Evolutionary conservation across 2,888 invertebrate species (phyloP).

Genomic region (Buathra laborator): DNA sequence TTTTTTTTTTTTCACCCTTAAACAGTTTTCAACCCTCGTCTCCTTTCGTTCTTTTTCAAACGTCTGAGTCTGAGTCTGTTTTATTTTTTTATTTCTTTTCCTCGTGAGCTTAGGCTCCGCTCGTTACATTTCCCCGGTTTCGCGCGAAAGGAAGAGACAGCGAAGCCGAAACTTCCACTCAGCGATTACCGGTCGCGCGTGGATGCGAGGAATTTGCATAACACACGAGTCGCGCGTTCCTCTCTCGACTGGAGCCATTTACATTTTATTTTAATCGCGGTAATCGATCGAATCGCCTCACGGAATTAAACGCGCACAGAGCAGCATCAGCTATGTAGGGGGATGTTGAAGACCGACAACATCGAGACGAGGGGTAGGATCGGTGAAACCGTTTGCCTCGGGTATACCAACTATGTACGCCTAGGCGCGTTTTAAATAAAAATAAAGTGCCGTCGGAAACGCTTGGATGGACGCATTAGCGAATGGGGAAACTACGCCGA

Average conservation of each 20-base stretch:
- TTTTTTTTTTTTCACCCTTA: conserved; percentile 33
- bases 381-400: conserved; percentile 58
- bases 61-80: conserved; percentile 20
- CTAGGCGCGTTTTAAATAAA: conserved; percentile 82
- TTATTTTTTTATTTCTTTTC: conserved; percentile 30
- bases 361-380: conserved; percentile 4
- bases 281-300: conserved; percentile 82
- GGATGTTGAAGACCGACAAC: conserved; percentile 46
- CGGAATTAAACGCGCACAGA: conserved; percentile 78
- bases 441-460: conserved; percentile 81
- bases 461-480: conserved; percentile 82
- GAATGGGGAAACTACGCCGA: conserved; percentile 80
- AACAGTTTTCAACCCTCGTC: conserved; percentile 60
- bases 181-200: conserved; percentile 81
- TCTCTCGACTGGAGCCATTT: conserved; percentile 76
- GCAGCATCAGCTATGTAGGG: conserved; percentile 27
- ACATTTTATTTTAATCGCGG: conserved; percentile 85
- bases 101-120: conserved; percentile 55
- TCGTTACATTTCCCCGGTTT: conserved; percentile 78
- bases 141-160: conserved; percentile 79
- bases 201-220: conserved; percentile 81
- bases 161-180: conserved; percentile 80
- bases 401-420: conserved; percentile 11
- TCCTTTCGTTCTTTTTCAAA: conserved; percentile 40
- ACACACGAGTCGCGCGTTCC: conserved; percentile 77